phyloP scores from a whole-genome alignment of 2,797 vertebrate genomes.

The Cossypha polioptera region DNA sequence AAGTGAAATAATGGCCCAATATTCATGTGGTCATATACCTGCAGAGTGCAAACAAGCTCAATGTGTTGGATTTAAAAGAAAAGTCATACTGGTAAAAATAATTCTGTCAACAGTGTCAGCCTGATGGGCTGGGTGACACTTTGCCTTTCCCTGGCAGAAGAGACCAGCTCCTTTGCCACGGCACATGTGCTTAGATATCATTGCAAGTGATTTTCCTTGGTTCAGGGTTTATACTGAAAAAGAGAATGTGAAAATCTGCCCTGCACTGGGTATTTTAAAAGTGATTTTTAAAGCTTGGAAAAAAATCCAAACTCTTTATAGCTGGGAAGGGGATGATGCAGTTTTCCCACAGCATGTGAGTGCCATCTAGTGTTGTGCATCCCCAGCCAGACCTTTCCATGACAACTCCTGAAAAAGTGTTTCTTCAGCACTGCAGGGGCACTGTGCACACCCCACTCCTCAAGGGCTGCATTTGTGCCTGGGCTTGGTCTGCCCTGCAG shows the following conservation, averaged over 20 bases:
- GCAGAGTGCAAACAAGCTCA: not conserved
- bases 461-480: not conserved
- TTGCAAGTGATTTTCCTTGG: not conserved
- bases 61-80: not conserved
- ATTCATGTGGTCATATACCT: not conserved
- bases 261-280: not conserved
- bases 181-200: not conserved
- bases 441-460: not conserved
- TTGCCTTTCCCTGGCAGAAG: conserved; percentile 3
- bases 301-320: not conserved
- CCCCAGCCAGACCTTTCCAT: not conserved
- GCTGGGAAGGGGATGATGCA: not conserved
- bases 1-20: not conserved
- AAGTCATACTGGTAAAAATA: not conserved
- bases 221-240: conserved; percentile 28
- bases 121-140: not conserved
- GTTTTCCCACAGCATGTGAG: conserved; percentile 52
- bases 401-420: not conserved
- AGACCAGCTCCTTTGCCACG: not conserved
- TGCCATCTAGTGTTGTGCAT: conserved; percentile 69
- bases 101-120: not conserved
- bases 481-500: not conserved
- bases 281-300: not conserved
- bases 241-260: not conserved
- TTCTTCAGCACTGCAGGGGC: fast-evolving